Percentiles rank a stretch among this genome's conserved stretches.
Conservation (phyloP, 2,888 invertebrate genomes). For the Trichopria drosophilae region DNA sequence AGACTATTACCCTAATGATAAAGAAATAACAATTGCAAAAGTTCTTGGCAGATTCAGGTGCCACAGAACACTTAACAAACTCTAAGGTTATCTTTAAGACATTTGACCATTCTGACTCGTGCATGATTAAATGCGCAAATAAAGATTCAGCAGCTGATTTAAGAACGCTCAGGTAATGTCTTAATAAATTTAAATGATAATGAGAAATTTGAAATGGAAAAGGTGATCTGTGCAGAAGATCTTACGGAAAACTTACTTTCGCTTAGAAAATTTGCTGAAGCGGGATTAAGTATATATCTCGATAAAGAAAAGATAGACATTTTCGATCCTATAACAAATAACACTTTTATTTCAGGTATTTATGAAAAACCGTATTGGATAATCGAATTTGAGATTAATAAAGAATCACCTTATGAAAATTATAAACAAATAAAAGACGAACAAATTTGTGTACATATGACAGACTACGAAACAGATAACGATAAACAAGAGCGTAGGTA, state of each 20-base stretch:
- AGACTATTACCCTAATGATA: neutral
- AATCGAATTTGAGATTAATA: slow-evolving; percentile 27
- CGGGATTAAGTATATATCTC: slow-evolving; percentile 6
- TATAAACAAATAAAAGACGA: no score
- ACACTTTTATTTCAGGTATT: slow-evolving; percentile 28
- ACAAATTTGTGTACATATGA: no score
- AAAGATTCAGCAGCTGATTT: slow-evolving; percentile 33
- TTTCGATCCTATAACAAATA: slow-evolving; percentile 26
- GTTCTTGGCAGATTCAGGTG: slow-evolving; percentile 35
- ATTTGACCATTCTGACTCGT: slow-evolving; percentile 24
- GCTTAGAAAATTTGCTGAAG: slow-evolving; percentile 15
- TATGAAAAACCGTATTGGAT: slow-evolving; percentile 34
- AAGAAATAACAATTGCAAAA: neutral
- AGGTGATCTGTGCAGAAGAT: slow-evolving; percentile 30
- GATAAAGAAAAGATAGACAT: slow-evolving; percentile 10
- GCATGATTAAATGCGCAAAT: slow-evolving; percentile 35
- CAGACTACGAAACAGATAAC: no score
- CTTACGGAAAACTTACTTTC: slow-evolving; percentile 19
- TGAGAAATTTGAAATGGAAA: slow-evolving; percentile 23
- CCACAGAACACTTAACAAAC: slow-evolving; percentile 37
- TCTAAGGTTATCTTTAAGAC: slow-evolving; percentile 30
- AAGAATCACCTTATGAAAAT: no score
- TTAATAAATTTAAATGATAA: slow-evolving; percentile 24
- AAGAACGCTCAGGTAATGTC: slow-evolving; percentile 28
- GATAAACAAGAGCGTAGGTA: no score